phyloP scores from a whole-genome alignment of 1,140 invertebrate genomes.

The Drosophila melanica region DNA sequence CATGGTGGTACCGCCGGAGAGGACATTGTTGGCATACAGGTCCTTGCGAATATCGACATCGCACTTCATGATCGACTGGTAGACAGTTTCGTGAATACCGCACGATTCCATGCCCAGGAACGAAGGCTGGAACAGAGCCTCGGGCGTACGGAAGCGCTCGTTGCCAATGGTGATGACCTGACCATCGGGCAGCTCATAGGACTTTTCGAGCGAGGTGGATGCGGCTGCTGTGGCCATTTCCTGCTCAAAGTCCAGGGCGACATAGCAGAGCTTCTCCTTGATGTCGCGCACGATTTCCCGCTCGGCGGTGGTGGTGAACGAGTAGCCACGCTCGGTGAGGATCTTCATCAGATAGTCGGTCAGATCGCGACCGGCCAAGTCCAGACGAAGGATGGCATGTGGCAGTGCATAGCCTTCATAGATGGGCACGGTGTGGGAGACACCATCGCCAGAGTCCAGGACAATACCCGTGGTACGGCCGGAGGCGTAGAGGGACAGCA shows the following conservation, averaged over 20 bases:
- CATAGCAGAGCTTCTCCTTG: slow-evolving; percentile 94
- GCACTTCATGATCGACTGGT: slow-evolving; percentile 98
- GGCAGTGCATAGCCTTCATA: slow-evolving; percentile 91
- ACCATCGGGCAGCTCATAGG: slow-evolving; percentile 94
- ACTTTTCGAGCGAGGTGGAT: slow-evolving; percentile 93
- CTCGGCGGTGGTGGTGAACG: slow-evolving; percentile 90
- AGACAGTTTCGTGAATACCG: slow-evolving; percentile 96
- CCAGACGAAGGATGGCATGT: slow-evolving; percentile 93
- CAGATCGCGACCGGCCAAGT: slow-evolving; percentile 94
- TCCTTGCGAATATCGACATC: slow-evolving; percentile 96
- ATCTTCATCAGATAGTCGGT: slow-evolving; percentile 95
- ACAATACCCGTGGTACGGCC: slow-evolving; percentile 95
- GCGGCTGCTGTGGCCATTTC: slow-evolving; percentile 94
- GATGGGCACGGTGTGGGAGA: slow-evolving; percentile 94
- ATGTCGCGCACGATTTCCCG: slow-evolving; percentile 94
- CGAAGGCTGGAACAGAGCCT: slow-evolving; percentile 96
- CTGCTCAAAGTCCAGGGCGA: slow-evolving; percentile 93
- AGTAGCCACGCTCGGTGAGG: slow-evolving; percentile 91
- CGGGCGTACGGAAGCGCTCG: slow-evolving; percentile 96
- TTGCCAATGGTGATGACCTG: slow-evolving; percentile 96
- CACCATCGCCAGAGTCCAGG: slow-evolving; percentile 92
- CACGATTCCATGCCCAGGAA: slow-evolving; percentile 96
- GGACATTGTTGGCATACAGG: slow-evolving; percentile 95
- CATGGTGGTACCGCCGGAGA: slow-evolving; percentile 96
- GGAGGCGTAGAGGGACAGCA: slow-evolving; percentile 91